Evolutionary conservation across 2,888 invertebrate genomes (phyloP), one percentile per base, ranked within the genome.

Genomic region (Philereme transversata): DNA sequence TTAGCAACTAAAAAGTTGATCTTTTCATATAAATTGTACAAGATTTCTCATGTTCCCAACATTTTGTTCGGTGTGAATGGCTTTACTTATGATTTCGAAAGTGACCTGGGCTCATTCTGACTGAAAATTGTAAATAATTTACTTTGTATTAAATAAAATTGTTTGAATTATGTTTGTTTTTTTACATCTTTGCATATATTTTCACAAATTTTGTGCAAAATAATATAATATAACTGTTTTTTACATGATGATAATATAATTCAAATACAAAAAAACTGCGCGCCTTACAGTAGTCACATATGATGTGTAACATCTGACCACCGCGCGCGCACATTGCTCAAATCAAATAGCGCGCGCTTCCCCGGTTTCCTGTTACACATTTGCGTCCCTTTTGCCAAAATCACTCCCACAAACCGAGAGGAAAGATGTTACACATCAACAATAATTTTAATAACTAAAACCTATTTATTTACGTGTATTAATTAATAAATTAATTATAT

Each of bases 81-180:
- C 63, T 56, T 52, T 58, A 50, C 63, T 59, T 41, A 59, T 59
- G 68, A 75, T 71, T 69, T 71, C 75, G 75, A 78, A 77, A 82
- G 76, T 79, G 75, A 61, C 61, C 64, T 64, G 69, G 64, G 81
- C 76, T 81, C 80, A 74, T 75, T 75, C 84, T 86, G 91, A 92
- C 91, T 92, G 91, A 91, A 88, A 87, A 87, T 79, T 90, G 90
- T 90, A 90, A 88, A 90, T 90, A 63, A 50, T 43, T 51, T 48
- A 81, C 86, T 88, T 87, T 87, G 79, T 86, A 87, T 80, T 79
- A 79, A 89, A 88, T 87, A 85, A 87, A 87, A 83, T 74, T 83
- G 84, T 79, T 84, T 83, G 83, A 83, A 80, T 77, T 63, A 58
- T 51, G 22, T 53, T 50, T 45, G 55, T 65, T 69, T 73, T 63